Conservation (phyloP, 2,113 vertebrate genomes). For the Petroica traversi region DNA sequence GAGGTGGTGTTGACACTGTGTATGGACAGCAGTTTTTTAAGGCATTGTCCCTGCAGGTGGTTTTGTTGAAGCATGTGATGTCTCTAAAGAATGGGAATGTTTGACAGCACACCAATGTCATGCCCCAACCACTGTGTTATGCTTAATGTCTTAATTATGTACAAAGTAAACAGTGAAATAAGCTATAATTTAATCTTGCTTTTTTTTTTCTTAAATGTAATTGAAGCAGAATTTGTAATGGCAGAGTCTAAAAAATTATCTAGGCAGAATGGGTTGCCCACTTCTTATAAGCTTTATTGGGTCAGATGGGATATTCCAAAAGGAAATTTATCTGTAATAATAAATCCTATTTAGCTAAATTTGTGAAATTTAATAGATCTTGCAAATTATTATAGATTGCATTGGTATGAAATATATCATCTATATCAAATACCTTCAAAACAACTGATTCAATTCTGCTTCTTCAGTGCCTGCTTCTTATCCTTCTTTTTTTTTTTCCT, state of each 20-base stretch:
- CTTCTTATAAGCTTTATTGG: not conserved
- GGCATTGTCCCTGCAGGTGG: not conserved
- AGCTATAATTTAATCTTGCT: slow-evolving; percentile 15
- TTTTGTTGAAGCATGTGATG: not conserved
- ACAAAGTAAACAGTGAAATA: not conserved
- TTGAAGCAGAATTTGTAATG: slow-evolving; percentile 31
- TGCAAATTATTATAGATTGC: not conserved
- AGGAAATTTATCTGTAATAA: not conserved
- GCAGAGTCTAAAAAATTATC: not conserved
- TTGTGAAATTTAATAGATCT: not conserved
- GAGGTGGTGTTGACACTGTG: not conserved
- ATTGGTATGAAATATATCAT: not conserved
- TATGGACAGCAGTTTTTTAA: not conserved
- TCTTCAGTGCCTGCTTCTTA: not conserved
- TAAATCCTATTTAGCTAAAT: not conserved
- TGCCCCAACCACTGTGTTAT: not conserved
- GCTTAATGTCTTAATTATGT: not conserved
- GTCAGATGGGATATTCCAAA: not conserved
- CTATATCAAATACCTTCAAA: not conserved
- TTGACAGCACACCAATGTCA: not conserved
- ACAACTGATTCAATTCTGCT: not conserved
- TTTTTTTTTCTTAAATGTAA: slow-evolving; percentile 14
- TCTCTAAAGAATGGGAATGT: not conserved
- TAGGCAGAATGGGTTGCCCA: not conserved
- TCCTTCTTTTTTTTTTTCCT: not conserved